A percentile compares a stretch with the other conserved stretches of the same genome.
Conservation (phyloP, 2,888 invertebrate species). For the Heteromurus nitidus region DNA sequence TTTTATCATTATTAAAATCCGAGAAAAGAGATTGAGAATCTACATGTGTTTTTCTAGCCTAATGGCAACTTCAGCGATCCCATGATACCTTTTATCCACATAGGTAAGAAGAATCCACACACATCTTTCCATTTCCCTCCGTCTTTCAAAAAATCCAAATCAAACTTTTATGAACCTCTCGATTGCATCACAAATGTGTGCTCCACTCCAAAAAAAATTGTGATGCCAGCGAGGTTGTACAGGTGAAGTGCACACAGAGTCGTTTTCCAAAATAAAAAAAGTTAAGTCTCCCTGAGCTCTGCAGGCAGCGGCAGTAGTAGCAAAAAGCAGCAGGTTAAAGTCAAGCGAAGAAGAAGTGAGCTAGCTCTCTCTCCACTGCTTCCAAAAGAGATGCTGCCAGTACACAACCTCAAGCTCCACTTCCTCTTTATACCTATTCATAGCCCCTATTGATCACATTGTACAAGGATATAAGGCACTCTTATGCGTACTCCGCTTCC, state of each 20-base stretch:
- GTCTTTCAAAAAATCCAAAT: background rate
- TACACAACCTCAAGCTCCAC: conserved; percentile 27
- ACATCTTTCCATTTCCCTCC: background rate
- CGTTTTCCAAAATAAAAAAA: too few species aligned
- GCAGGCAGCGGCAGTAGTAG: conserved; percentile 44
- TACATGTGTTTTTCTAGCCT: conserved; percentile 5
- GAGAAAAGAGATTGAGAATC: background rate
- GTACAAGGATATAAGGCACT: background rate
- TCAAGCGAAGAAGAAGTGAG: background rate
- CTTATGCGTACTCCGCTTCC: too few species aligned
- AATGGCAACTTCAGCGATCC: conserved; percentile 45
- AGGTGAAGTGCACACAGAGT: conserved; percentile 23
- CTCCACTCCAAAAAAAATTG: too few species aligned
- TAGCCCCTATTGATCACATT: background rate
- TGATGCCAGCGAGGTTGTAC: too few species aligned
- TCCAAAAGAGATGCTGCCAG: background rate
- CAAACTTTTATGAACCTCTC: background rate
- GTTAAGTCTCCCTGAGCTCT: conserved; percentile 54
- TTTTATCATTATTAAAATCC: conserved; percentile 12
- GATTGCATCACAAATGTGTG: conserved; percentile 5
- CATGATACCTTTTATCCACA: conserved; percentile 44
- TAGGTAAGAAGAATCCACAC: background rate
- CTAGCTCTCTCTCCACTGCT: background rate
- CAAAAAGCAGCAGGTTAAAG: conserved; percentile 9
- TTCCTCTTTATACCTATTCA: conserved; percentile 39